These are phyloP conservation scores for Cirrhinus mrigala DNA, from an alignment of 2,797 vertebrate species.

Conservation along the genomic window DNA sequence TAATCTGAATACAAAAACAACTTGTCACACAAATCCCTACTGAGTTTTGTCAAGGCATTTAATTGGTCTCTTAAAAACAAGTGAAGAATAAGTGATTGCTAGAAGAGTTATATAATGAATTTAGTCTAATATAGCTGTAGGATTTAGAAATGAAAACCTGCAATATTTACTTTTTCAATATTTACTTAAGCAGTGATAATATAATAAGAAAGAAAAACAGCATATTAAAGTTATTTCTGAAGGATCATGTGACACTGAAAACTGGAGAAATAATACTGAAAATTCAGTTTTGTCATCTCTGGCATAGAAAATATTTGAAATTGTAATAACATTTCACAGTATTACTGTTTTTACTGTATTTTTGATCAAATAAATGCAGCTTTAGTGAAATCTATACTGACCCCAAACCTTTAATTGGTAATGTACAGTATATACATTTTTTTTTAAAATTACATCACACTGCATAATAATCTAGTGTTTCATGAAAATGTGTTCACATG, in stretches of 20 bases:
- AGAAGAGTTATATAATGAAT: neutral
- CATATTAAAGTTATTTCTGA: neutral
- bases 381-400: neutral
- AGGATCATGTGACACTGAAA: neutral
- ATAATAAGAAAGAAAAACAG: neutral
- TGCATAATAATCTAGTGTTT: neutral
- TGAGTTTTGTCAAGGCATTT: neutral
- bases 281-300: too few species aligned
- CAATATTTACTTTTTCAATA: neutral
- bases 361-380: neutral
- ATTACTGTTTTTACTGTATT: neutral
- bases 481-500: neutral
- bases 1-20: neutral
- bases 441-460: neutral
- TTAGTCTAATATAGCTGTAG: neutral
- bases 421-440: neutral
- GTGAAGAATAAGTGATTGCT: neutral
- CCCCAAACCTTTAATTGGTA: neutral
- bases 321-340: neutral
- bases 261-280: neutral
- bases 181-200: neutral
- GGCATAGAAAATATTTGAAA: neutral
- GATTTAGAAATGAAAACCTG: neutral
- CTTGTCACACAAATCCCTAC: too few species aligned
- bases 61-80: neutral